Evolutionary conservation across 2,888 invertebrate genomes (phyloP).

Genomic region (Nephrocerus scutellatus): DNA sequence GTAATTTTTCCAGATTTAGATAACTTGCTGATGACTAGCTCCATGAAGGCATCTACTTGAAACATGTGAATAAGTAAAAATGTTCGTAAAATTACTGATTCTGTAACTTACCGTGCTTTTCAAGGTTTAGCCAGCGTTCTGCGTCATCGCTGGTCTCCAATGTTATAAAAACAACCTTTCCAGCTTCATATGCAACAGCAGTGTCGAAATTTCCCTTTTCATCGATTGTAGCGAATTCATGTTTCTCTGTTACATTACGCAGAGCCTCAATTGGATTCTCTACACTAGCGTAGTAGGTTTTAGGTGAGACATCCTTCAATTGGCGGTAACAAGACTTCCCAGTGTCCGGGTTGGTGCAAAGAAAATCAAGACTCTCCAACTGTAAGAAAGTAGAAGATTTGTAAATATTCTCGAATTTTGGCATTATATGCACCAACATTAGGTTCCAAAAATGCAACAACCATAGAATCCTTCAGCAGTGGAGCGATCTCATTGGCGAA

Average conservation of each 20-base stretch:
- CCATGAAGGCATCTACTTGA: neutral
- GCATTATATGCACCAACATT: conserved; percentile 41
- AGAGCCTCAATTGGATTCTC: conserved; percentile 54
- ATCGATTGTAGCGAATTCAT: conserved; percentile 34
- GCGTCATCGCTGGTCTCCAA: conserved; percentile 54
- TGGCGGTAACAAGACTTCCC: conserved; percentile 45
- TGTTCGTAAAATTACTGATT: neutral
- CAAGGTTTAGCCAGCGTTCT: conserved; percentile 49
- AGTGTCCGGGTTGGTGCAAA: conserved; percentile 38
- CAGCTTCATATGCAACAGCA: conserved; percentile 41
- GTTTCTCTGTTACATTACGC: conserved; percentile 48
- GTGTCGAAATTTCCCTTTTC: conserved; percentile 28
- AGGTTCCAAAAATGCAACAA: conserved; percentile 51
- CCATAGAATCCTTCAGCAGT: conserved; percentile 37
- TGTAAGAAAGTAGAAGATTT: conserved; percentile 25
- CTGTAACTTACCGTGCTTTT: conserved; percentile 50
- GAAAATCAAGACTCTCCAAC: conserved; percentile 50
- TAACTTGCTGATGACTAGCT: too few species aligned
- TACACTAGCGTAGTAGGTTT: conserved; percentile 58
- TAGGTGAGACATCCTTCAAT: conserved; percentile 41
- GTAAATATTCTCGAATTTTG: conserved; percentile 11
- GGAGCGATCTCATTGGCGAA: conserved; percentile 29
- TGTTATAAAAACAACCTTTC: conserved; percentile 52
- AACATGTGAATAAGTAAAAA: neutral
- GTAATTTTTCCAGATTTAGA: too few species aligned